Conservation (phyloP, 2,113 vertebrate genomes). For the Paralichthys olivaceus region DNA sequence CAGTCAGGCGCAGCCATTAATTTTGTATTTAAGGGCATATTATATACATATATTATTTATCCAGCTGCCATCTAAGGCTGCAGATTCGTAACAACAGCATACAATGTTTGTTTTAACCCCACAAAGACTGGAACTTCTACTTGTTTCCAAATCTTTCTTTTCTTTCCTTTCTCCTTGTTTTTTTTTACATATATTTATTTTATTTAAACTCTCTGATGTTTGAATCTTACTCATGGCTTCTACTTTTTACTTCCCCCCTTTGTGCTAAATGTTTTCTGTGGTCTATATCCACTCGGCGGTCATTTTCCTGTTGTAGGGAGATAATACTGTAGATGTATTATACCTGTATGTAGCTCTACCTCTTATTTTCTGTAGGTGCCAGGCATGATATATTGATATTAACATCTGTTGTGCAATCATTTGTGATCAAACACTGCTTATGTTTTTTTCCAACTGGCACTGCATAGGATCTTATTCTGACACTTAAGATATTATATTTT, state of each 20-base stretch:
- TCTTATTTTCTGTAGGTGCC: constrained; percentile 89
- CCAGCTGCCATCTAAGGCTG: constrained; percentile 5
- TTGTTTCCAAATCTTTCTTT: not conserved
- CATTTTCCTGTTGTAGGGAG: constrained; percentile 87
- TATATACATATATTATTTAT: constrained; percentile 27
- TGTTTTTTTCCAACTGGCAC: constrained; percentile 39
- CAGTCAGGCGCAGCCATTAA: not conserved
- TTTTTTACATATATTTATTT: constrained; percentile 50
- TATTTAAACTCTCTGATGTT: constrained; percentile 48
- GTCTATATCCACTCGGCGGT: constrained; percentile 27
- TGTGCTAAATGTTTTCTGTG: constrained; percentile 33
- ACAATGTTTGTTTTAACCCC: not conserved
- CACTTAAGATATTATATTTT: constrained; percentile 10
- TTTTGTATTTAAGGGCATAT: constrained; percentile 33
- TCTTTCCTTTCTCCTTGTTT: not conserved
- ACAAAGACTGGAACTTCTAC: constrained; percentile 25
- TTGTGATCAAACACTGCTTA: constrained; percentile 53
- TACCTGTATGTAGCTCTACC: constrained; percentile 89
- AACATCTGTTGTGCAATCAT: constrained; percentile 79
- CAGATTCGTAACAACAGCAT: constrained; percentile 2
- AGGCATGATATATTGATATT: constrained; percentile 81
- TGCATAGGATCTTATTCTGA: constrained; percentile 62
- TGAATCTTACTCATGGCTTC: constrained; percentile 14
- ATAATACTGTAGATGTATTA: constrained; percentile 68
- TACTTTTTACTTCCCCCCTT: constrained; percentile 20